A percentile compares a stretch with the other conserved stretches of the same genome.
Conservation (phyloP, 2,797 vertebrate species). For the Brotula barbata region DNA sequence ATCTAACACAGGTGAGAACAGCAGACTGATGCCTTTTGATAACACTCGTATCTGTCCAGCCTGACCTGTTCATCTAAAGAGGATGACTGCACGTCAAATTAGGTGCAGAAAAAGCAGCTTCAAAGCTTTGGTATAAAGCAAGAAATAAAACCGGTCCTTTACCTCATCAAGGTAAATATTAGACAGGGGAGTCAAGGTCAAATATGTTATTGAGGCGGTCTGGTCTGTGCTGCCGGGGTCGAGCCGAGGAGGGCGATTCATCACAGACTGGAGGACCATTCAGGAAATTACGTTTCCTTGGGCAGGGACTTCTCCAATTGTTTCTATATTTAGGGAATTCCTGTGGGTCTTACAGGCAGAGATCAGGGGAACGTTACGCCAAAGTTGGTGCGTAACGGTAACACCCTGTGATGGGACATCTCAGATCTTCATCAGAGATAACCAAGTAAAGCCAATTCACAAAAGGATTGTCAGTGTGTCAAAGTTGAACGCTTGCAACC, state of each 20-base stretch:
- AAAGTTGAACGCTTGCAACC: slow-evolving; percentile 32
- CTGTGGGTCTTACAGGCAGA: slow-evolving; percentile 41
- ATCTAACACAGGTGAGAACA: no score
- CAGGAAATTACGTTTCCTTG: slow-evolving; percentile 73
- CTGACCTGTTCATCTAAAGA: background rate
- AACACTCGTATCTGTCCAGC: no score
- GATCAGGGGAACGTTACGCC: slow-evolving; percentile 33
- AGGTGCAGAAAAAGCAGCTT: background rate
- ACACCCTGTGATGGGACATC: slow-evolving; percentile 16
- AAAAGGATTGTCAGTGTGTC: slow-evolving; percentile 21
- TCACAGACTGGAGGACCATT: slow-evolving; percentile 17
- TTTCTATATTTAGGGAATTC: slow-evolving; percentile 73
- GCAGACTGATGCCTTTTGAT: no score
- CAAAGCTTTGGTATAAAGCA: background rate
- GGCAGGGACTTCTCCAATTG: slow-evolving; percentile 61
- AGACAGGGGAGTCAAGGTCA: slow-evolving; percentile 66
- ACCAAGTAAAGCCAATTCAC: background rate
- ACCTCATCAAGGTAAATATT: slow-evolving; percentile 32
- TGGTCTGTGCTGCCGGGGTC: slow-evolving; percentile 17
- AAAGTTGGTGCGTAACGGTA: slow-evolving; percentile 26
- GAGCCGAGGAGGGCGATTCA: slow-evolving; percentile 31
- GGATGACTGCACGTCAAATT: slow-evolving; percentile 2
- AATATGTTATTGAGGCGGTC: slow-evolving; percentile 43
- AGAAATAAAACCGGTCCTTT: slow-evolving; percentile 11
- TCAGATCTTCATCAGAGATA: slow-evolving; percentile 39